A percentile compares a stretch with the other conserved stretches of the same genome.
These are phyloP conservation scores for Pollachius pollachius DNA, from an alignment of 2,113 vertebrate genomes.

Conservation along the genomic window DNA sequence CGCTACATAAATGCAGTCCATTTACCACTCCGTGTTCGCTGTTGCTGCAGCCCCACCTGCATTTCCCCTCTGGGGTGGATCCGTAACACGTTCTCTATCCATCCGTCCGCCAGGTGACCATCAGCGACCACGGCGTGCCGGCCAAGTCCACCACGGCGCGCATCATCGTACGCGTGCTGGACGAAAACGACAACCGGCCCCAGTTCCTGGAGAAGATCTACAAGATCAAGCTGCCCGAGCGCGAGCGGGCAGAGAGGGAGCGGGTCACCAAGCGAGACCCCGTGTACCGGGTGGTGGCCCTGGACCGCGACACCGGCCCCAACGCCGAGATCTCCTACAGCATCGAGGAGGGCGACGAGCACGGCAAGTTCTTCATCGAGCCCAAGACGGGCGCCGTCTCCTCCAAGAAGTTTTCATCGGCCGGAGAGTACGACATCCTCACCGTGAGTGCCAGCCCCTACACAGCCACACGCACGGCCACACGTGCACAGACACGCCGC, in stretches of 20 bases:
- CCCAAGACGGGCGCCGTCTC: constrained; percentile 95
- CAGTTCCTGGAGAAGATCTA: constrained; percentile 96
- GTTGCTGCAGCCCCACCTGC: no score
- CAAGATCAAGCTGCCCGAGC: constrained; percentile 90
- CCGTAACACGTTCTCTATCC: neutral
- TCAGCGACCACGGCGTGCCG: constrained; percentile 85
- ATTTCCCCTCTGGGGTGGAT: no score
- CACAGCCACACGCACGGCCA: neutral
- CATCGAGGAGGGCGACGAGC: constrained; percentile 94
- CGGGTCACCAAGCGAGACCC: constrained; percentile 80
- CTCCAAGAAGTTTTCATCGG: constrained; percentile 89
- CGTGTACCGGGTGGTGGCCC: constrained; percentile 88
- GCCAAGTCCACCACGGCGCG: constrained; percentile 83
- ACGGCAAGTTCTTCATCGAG: constrained; percentile 94
- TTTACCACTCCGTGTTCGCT: neutral
- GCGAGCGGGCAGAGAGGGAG: constrained; percentile 83
- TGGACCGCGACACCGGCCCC: constrained; percentile 87
- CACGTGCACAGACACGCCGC: neutral
- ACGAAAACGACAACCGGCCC: constrained; percentile 96
- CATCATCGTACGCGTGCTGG: constrained; percentile 90
- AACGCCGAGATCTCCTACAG: constrained; percentile 97
- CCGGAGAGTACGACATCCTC: constrained; percentile 94
- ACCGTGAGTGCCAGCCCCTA: constrained; percentile 75
- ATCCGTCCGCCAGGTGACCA: constrained; percentile 77
- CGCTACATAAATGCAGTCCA: no score